These are phyloP conservation scores for Agapornis roseicollis DNA, from an alignment of 2,113 vertebrate genomes.

Conservation along the genomic window DNA sequence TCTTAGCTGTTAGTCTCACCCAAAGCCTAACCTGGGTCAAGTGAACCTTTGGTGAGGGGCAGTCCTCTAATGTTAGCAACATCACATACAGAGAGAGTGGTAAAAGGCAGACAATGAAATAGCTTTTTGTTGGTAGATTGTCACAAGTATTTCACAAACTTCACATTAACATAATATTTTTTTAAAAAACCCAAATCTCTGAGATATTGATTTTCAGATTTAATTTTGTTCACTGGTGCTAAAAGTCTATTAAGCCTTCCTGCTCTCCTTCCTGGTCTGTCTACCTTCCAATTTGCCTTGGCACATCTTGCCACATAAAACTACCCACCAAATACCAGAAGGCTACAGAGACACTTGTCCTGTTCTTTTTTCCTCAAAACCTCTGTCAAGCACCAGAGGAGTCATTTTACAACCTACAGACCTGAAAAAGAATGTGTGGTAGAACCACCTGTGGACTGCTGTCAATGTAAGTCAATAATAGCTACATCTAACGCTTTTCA, in stretches of 20 bases:
- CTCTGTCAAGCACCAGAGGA: background rate
- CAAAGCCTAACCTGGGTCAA: background rate
- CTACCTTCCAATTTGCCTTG: background rate
- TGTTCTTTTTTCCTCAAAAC: background rate
- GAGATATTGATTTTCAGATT: background rate
- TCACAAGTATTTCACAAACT: background rate
- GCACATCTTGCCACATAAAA: background rate
- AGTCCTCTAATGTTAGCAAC: background rate
- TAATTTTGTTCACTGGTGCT: background rate
- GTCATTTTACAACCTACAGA: background rate
- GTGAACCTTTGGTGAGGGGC: accelerated
- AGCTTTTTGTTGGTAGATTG: background rate
- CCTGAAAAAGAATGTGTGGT: background rate
- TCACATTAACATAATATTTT: background rate
- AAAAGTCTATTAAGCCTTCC: background rate
- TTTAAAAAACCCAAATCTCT: background rate
- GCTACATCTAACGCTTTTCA: background rate
- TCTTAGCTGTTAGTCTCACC: background rate
- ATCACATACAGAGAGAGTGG: accelerated
- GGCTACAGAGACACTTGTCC: background rate
- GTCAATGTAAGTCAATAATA: background rate
- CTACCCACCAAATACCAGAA: background rate
- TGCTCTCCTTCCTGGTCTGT: background rate
- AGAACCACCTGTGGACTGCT: background rate
- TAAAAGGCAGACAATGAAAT: background rate